Percentiles rank a stretch among this genome's conserved stretches.
Conservation (phyloP, 2,888 invertebrate species). For the Mechanitis mazaeus region DNA sequence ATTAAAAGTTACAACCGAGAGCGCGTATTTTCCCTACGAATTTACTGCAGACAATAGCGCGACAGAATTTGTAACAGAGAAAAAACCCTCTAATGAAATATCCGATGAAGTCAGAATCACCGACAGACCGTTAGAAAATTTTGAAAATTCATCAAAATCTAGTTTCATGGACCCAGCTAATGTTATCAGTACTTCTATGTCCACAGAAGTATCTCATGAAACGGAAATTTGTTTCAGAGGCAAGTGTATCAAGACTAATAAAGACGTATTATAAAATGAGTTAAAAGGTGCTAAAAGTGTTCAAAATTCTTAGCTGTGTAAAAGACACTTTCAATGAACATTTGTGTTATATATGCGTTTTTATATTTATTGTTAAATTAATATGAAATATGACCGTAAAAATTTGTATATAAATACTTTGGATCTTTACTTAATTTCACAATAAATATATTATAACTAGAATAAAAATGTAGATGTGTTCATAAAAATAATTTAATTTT, state of each 20-base stretch:
- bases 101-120: constrained; percentile 12
- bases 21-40: constrained; percentile 62
- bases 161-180: constrained; percentile 72
- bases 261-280: constrained; percentile 44
- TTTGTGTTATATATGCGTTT: constrained; percentile 28
- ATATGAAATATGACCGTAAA: constrained; percentile 49
- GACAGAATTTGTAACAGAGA: constrained; percentile 33
- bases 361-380: constrained; percentile 36
- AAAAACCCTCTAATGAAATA: constrained; percentile 20
- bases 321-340: constrained; percentile 26
- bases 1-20: constrained; percentile 55
- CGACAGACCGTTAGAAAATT: constrained; percentile 31
- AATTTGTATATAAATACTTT: constrained; percentile 64
- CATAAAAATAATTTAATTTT: constrained; percentile 1
- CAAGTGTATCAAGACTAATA: constrained; percentile 84
- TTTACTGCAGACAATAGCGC: constrained; percentile 46
- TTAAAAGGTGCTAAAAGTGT: constrained; percentile 56
- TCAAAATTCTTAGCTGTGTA: constrained; percentile 41
- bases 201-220: constrained; percentile 89
- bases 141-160: constrained; percentile 55
- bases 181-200: constrained; percentile 84
- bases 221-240: constrained; percentile 93
- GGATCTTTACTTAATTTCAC: constrained; percentile 70
- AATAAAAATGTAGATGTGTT: constrained; percentile 19
- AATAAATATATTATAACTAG: constrained; percentile 30